Percentiles rank a stretch among this genome's conserved stretches.
phyloP scores from a whole-genome alignment of 2,888 invertebrate genomes.

The Agrilus cyanescens region DNA sequence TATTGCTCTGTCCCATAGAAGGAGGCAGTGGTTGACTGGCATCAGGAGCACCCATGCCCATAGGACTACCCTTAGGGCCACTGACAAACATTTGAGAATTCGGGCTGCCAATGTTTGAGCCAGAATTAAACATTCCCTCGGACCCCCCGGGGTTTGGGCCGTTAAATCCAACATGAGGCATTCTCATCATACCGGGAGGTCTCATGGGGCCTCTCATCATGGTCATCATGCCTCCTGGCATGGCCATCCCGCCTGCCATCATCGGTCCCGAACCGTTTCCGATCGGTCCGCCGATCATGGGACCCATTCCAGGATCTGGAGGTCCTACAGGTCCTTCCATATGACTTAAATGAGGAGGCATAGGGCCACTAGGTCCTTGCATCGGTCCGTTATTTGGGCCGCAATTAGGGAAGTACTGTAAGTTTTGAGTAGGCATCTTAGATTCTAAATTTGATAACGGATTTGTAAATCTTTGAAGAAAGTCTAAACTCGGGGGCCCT shows the following conservation, averaged over 20 bases:
- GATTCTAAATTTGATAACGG: slow-evolving; percentile 61
- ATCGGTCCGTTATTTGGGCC: slow-evolving; percentile 41
- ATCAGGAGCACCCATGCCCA: slow-evolving; percentile 45
- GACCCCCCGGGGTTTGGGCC: slow-evolving; percentile 30
- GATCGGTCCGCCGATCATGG: slow-evolving; percentile 40
- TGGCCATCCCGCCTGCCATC: slow-evolving; percentile 35
- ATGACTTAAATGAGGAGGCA: slow-evolving; percentile 35
- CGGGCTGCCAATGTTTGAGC: slow-evolving; percentile 34
- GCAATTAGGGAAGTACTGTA: slow-evolving; percentile 63
- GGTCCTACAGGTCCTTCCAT: slow-evolving; percentile 30
- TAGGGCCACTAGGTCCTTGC: slow-evolving; percentile 31
- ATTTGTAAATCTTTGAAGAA: slow-evolving; percentile 77
- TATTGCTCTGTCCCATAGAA: slow-evolving; percentile 61
- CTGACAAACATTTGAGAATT: slow-evolving; percentile 47
- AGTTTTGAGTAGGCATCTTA: slow-evolving; percentile 55
- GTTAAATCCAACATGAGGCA: slow-evolving; percentile 34
- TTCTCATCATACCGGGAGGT: slow-evolving; percentile 34
- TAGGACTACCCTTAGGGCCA: slow-evolving; percentile 44
- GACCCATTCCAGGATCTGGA: slow-evolving; percentile 30
- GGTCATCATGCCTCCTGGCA: slow-evolving; percentile 34
- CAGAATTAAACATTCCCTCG: slow-evolving; percentile 31
- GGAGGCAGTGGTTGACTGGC: slow-evolving; percentile 66
- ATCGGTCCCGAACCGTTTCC: slow-evolving; percentile 32
- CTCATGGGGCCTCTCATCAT: slow-evolving; percentile 35
- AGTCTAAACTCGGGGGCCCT: slow-evolving; percentile 80